A percentile compares a stretch with the other conserved stretches of the same genome.
Evolutionary conservation across 2,888 invertebrate species (phyloP).

Genomic region (Lasioglossum zephyrum): DNA sequence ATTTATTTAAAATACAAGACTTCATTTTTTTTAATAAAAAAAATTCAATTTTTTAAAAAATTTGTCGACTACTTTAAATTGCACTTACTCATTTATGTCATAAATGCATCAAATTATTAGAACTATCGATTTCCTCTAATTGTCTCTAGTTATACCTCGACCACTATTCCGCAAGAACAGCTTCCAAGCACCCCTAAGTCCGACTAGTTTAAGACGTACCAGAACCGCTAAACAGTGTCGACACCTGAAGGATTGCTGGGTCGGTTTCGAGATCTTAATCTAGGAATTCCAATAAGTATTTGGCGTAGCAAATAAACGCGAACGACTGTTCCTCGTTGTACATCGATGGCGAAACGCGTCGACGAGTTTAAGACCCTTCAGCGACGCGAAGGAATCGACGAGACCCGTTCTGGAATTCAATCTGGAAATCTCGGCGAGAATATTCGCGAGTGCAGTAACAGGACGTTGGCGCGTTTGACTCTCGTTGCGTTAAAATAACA

Average conservation of each 20-base stretch:
- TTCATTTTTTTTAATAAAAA: no score
- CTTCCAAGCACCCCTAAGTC: not conserved
- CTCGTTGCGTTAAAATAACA: conserved; percentile 12
- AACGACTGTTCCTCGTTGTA: not conserved
- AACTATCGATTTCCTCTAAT: not conserved
- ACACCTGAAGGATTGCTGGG: not conserved
- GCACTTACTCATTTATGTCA: no score
- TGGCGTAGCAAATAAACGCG: not conserved
- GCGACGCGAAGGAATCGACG: not conserved
- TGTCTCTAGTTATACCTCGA: not conserved
- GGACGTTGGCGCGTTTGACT: not conserved
- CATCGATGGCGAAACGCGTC: not conserved
- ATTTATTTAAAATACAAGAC: no score
- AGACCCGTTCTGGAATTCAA: not conserved
- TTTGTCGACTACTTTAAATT: no score
- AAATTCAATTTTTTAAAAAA: no score
- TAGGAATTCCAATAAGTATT: not conserved
- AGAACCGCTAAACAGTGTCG: not conserved
- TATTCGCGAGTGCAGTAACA: not conserved
- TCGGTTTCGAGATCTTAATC: conserved; percentile 15
- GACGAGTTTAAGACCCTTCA: conserved; percentile 5
- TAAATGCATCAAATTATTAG: not conserved
- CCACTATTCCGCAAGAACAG: not conserved
- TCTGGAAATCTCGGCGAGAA: not conserved
- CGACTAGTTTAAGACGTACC: not conserved